phyloP scores from a whole-genome alignment of 1,140 invertebrate species.

The Plodia interpunctella region DNA sequence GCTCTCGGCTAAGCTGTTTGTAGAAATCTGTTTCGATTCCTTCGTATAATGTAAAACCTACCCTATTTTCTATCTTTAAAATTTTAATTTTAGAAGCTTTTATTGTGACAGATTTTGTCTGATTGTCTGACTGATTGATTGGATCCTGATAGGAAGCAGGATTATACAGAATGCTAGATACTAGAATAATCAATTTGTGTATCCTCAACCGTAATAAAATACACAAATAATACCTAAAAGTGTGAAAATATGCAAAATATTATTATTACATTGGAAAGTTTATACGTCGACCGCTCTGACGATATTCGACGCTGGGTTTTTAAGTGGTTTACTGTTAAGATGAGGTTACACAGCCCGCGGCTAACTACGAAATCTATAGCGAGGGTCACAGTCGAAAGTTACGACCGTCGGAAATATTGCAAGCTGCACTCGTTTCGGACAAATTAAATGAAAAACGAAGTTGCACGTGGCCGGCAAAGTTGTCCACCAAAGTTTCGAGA shows the following conservation, averaged over 20 bases:
- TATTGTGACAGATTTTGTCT: too few species aligned
- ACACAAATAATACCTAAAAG: background rate
- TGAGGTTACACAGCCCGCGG: conserved; percentile 35
- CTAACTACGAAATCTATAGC: conserved; percentile 70
- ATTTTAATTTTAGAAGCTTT: too few species aligned
- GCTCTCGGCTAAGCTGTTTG: conserved; percentile 42
- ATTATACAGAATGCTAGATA: too few species aligned
- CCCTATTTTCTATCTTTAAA: too few species aligned
- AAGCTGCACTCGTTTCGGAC: conserved; percentile 67
- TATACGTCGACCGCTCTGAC: conserved; percentile 6
- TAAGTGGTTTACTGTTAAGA: conserved; percentile 37
- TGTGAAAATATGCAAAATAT: conserved; percentile 20
- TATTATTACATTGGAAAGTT: background rate
- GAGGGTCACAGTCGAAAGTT: conserved; percentile 54
- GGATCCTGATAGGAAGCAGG: too few species aligned
- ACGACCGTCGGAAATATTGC: conserved; percentile 68
- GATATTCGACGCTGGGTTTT: conserved; percentile 11
- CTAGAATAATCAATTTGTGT: too few species aligned
- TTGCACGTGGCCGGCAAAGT: conserved; percentile 64
- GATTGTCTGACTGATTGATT: too few species aligned
- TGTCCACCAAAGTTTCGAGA: conserved; percentile 64
- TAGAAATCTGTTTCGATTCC: conserved; percentile 31
- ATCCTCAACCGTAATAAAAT: background rate
- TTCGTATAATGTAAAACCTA: too few species aligned
- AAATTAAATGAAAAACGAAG: conserved; percentile 75